Evolutionary conservation across 2,888 invertebrate genomes (phyloP), one percentile per base, ranked within the genome.

Genomic region (Xanthia icteritia): DNA sequence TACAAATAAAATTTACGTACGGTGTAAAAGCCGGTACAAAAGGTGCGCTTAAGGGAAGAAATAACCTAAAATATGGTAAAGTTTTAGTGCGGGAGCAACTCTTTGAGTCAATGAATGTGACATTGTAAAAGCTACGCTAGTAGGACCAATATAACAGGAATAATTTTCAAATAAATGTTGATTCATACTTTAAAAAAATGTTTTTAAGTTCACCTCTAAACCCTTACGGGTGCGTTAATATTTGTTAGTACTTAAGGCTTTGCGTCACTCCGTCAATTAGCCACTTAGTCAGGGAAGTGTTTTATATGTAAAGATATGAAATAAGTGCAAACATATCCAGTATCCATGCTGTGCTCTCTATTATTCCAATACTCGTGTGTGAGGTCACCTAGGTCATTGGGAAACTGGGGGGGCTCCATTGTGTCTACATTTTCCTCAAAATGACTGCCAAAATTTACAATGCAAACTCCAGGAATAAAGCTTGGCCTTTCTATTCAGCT

Each of bases 401-500:
- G 39, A 77, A 79, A 79, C 20, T 63, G 20, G 13, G 17, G 20
- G 13, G 17, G 20, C 42, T 15, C 61, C 15, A 23, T 66, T 67
- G 65, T 54, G 23, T 39, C 6, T 27, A 64, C 8, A 36, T 64
- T 74, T 67, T 79, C 48, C 54, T 67, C 17, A 75, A 45, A 13
- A 20, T 42, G 23, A 15, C 20, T 66, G 27, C 17, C 1, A 23
- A 8, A 72, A 56, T 39, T 48, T 9, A 13, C n/a, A 65, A n/a
- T 65, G 68, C 3, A n/a, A 31, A 31, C 5, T 61, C 13, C 36
- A 54, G 54, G 15, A n/a, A 48, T 45, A 79, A 51, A 48, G 23
- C 17, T 39, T 60, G 36, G 54, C 56, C n/a, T 60, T 31, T 64
- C 45, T 66, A 82, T 72, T 68, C 51, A 83, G 58, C 48, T 31